A percentile compares a stretch with the other conserved stretches of the same genome.
phyloP scores from a whole-genome alignment of 1,140 invertebrate genomes.

The Drosophila quadrilineata region DNA sequence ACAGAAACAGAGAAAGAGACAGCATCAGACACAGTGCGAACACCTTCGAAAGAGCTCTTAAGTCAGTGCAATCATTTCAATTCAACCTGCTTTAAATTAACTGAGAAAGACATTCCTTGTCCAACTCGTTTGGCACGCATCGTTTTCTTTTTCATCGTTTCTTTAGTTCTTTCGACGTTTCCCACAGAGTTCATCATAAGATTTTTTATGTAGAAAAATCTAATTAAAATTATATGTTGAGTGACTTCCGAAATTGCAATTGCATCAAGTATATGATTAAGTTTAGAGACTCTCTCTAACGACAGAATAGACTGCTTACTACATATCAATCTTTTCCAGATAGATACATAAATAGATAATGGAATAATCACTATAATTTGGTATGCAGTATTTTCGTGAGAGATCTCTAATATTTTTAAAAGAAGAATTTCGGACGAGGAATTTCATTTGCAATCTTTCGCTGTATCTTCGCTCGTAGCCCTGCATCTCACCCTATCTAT shows the following conservation, averaged over 20 bases:
- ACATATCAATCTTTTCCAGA: no score
- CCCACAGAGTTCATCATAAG: constrained; percentile 37
- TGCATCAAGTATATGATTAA: constrained; percentile 30
- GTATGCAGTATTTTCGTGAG: no score
- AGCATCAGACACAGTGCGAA: constrained; percentile 27
- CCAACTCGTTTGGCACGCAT: constrained; percentile 33
- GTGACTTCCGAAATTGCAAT: neutral
- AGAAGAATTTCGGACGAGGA: no score
- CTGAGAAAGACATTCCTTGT: constrained; percentile 50
- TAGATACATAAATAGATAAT: no score
- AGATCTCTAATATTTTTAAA: no score
- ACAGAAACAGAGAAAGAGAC: neutral
- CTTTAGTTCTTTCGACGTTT: no score
- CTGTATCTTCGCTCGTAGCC: neutral
- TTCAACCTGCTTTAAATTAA: constrained; percentile 64
- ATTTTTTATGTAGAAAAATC: constrained; percentile 18
- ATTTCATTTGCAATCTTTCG: no score
- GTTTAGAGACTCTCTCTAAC: no score
- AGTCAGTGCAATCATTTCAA: constrained; percentile 56
- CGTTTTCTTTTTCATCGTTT: no score
- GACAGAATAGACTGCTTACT: no score
- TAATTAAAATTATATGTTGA: constrained; percentile 53
- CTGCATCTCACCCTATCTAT: neutral
- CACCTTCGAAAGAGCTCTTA: constrained; percentile 2
- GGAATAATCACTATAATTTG: no score